Conservation (phyloP, 2,888 invertebrate species). For the Nipponacmea schrenckii region DNA sequence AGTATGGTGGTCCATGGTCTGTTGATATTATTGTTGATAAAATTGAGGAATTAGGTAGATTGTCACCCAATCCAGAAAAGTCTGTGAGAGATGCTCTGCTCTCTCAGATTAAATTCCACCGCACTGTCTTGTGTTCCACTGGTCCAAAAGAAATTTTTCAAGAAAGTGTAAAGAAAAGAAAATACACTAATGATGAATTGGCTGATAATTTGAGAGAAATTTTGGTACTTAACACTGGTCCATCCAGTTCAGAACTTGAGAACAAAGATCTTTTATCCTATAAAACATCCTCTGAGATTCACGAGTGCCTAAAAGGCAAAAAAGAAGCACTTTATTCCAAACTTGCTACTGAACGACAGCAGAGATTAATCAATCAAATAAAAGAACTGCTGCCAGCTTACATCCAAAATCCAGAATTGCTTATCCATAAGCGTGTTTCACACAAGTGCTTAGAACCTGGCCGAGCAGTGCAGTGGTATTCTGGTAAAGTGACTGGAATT, state of each 20-base stretch:
- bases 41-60: no score
- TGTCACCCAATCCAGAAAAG: no score
- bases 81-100: no score
- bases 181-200: no score
- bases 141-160: no score
- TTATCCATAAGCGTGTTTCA: not conserved
- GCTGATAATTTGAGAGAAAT: no score
- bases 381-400: not conserved
- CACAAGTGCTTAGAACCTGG: not conserved
- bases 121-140: no score
- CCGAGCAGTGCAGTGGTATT: not conserved
- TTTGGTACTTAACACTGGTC: no score
- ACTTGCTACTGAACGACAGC: not conserved
- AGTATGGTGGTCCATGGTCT: not conserved
- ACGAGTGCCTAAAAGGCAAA: not conserved
- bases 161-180: no score
- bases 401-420: not conserved
- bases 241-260: not conserved
- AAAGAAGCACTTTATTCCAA: not conserved
- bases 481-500: not conserved
- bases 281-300: no score
- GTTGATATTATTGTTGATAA: not conserved
- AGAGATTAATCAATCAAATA: not conserved
- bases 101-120: no score
- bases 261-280: no score